Conservation (phyloP, 2,797 vertebrate species). For the Sylvilagus floridanus region DNA sequence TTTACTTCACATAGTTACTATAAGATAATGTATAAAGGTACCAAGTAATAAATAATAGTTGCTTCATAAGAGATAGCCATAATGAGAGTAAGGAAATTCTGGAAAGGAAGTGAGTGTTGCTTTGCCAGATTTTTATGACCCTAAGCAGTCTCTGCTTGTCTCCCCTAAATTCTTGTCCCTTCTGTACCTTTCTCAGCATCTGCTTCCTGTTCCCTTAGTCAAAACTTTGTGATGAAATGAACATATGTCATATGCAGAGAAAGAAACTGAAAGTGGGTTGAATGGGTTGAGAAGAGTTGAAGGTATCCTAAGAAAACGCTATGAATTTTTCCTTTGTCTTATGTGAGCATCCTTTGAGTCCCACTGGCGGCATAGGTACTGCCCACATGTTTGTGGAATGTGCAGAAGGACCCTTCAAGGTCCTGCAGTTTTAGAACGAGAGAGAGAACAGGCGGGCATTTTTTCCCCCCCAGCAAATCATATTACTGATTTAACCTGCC, state of each 20-base stretch:
- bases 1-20: neutral
- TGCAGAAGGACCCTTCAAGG: neutral
- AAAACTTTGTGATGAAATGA: constrained; percentile 18
- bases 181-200: neutral
- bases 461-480: neutral
- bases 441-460: neutral
- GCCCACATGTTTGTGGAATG: neutral
- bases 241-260: neutral
- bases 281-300: neutral
- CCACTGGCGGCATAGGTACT: neutral
- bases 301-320: neutral
- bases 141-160: neutral
- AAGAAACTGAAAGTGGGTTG: constrained; percentile 1
- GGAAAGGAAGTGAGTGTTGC: neutral
- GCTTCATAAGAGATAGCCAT: neutral
- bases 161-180: neutral
- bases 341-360: neutral
- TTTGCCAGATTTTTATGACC: neutral
- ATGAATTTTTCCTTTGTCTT: neutral
- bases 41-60: neutral
- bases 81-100: neutral
- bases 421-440: constrained; percentile 33
- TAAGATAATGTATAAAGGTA: neutral
- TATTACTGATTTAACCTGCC: neutral
- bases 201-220: neutral